phyloP scores from a whole-genome alignment of 2,797 vertebrate genomes.

The Neostethus bicornis region DNA sequence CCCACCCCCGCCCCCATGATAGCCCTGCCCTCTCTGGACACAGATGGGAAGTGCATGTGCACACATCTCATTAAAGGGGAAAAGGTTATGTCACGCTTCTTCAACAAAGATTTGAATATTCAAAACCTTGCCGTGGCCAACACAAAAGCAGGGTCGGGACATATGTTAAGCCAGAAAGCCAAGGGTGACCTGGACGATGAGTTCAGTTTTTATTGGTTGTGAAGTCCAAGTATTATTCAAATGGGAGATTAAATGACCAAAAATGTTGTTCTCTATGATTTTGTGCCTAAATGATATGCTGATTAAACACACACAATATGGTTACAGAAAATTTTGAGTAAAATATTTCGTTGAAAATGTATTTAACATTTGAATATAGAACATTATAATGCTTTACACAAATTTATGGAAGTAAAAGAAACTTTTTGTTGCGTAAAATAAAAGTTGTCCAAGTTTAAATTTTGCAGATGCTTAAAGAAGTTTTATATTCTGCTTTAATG shows the following conservation, averaged over 20 bases:
- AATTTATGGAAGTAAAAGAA: slow-evolving; percentile 1
- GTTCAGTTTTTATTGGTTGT: slow-evolving; percentile 18
- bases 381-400: not conserved
- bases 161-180: slow-evolving; percentile 45
- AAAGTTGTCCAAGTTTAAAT: slow-evolving; percentile 3
- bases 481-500: not conserved
- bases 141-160: slow-evolving; percentile 48
- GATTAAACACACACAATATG: not conserved
- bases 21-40: slow-evolving; percentile 76
- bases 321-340: not conserved
- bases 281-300: not conserved
- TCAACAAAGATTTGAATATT: slow-evolving; percentile 79
- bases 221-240: slow-evolving; percentile 10
- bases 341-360: not conserved
- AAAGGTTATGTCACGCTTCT: slow-evolving; percentile 79
- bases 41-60: slow-evolving; percentile 78
- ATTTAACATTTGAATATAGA: slow-evolving; percentile 6
- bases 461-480: not conserved
- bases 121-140: slow-evolving; percentile 51
- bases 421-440: not conserved
- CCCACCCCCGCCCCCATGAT: slow-evolving; percentile 24
- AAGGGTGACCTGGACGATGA: slow-evolving; percentile 30
- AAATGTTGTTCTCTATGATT: not conserved
- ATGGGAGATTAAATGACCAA: not conserved
- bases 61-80: slow-evolving; percentile 75